phyloP scores from a whole-genome alignment of 2,113 vertebrate genomes.

The Scatophagus argus region DNA sequence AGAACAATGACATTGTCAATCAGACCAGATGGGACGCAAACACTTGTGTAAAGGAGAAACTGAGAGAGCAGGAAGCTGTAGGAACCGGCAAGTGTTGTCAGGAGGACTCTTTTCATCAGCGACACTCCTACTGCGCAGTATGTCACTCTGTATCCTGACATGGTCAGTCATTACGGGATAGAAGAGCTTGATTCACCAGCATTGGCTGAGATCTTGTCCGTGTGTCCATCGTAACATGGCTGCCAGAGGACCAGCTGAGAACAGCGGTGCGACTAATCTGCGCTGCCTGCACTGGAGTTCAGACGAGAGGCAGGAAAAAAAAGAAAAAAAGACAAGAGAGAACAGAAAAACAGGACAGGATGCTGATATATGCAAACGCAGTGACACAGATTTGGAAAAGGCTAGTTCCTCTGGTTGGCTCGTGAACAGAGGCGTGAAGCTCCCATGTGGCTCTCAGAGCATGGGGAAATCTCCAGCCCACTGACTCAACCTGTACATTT shows the following conservation, averaged over 20 bases:
- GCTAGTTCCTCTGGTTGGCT: slow-evolving; percentile 88
- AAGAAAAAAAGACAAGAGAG: slow-evolving; percentile 22
- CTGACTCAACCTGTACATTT: slow-evolving; percentile 98
- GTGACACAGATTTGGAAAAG: slow-evolving; percentile 89
- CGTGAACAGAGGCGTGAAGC: slow-evolving; percentile 90
- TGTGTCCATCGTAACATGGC: slow-evolving; percentile 63
- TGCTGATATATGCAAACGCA: slow-evolving; percentile 97
- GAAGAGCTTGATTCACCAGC: slow-evolving; percentile 74
- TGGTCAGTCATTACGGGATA: slow-evolving; percentile 66
- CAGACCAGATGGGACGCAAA: slow-evolving; percentile 59
- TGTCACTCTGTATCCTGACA: slow-evolving; percentile 63
- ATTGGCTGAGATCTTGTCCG: slow-evolving; percentile 65
- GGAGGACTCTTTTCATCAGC: slow-evolving; percentile 73
- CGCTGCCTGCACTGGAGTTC: slow-evolving; percentile 83
- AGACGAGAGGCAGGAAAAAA: slow-evolving; percentile 45
- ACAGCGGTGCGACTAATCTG: slow-evolving; percentile 65
- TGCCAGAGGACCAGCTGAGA: slow-evolving; percentile 74
- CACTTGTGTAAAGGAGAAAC: slow-evolving; percentile 66
- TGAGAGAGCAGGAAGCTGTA: slow-evolving; percentile 56
- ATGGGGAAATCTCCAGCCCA: slow-evolving; percentile 88
- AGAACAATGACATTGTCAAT: slow-evolving; percentile 71
- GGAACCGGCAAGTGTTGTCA: slow-evolving; percentile 59
- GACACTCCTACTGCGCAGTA: slow-evolving; percentile 54
- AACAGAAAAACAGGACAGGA: slow-evolving; percentile 84
- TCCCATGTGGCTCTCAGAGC: slow-evolving; percentile 91